A percentile compares a stretch with the other conserved stretches of the same genome.
phyloP scores from a whole-genome alignment of 2,113 vertebrate genomes.

The Pseudonaja textilis region DNA sequence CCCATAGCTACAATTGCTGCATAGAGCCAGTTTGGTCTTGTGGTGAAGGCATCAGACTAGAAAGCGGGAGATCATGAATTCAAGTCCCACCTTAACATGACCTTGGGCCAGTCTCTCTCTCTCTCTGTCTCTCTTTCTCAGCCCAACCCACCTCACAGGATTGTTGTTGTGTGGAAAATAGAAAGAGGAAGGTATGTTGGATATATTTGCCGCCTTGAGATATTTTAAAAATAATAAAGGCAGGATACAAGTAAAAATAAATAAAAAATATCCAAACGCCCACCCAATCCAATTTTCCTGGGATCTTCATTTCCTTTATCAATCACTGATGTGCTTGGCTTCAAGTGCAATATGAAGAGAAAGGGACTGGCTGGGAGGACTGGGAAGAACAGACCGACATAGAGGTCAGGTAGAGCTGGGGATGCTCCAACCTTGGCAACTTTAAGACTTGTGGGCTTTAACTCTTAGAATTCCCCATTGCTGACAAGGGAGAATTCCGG shows the following conservation, averaged over 20 bases:
- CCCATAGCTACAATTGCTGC: background rate
- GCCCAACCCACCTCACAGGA: background rate
- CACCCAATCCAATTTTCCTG: background rate
- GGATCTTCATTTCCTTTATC: background rate
- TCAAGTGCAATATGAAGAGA: background rate
- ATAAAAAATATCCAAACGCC: background rate
- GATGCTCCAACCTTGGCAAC: background rate
- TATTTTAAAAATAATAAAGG: background rate
- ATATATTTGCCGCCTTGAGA: background rate
- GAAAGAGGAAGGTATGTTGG: background rate
- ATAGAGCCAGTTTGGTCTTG: background rate
- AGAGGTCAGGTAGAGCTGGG: background rate
- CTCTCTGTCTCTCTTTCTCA: background rate
- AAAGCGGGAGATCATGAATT: background rate
- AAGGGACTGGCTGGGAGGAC: background rate
- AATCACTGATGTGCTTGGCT: background rate
- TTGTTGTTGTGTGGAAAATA: background rate
- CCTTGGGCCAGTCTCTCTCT: background rate
- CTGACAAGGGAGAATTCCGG: background rate
- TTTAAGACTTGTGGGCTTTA: background rate
- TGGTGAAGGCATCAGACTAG: background rate
- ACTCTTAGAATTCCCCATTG: background rate
- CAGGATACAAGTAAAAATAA: background rate
- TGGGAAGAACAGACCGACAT: background rate
- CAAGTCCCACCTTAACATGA: background rate